Evolutionary conservation across 2,113 vertebrate genomes (phyloP).

Genomic region (Cyphomyrus plagiostoma): DNA sequence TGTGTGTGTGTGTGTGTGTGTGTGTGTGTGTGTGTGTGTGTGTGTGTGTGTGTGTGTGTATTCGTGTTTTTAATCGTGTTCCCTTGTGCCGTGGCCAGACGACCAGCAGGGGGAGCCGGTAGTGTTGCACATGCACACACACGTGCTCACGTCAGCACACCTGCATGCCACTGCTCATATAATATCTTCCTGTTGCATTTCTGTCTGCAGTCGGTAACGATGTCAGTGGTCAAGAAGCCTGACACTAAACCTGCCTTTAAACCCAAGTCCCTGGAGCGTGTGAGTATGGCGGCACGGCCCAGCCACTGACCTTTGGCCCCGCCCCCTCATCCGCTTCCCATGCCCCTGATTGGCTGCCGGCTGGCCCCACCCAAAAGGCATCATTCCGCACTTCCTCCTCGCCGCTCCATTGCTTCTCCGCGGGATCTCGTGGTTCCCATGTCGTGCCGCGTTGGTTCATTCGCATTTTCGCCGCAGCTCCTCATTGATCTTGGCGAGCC

Average conservation of each 20-base stretch:
- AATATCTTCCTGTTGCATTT: constrained; percentile 52
- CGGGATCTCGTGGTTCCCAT: background rate
- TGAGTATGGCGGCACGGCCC: constrained; percentile 60
- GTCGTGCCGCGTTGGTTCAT: no score
- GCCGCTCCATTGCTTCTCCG: constrained; percentile 48
- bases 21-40: no score
- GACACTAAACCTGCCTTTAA: constrained; percentile 32
- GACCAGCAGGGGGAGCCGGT: background rate
- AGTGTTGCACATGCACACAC: background rate
- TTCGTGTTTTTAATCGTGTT: background rate
- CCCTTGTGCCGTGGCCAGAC: background rate
- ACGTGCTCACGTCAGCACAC: background rate
- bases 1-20: no score
- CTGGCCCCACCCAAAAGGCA: constrained; percentile 32
- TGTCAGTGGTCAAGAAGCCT: constrained; percentile 63
- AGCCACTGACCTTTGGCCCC: constrained; percentile 26
- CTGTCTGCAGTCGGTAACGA: constrained; percentile 56
- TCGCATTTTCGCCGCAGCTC: background rate
- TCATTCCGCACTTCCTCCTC: constrained; percentile 31
- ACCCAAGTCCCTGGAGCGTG: constrained; percentile 50
- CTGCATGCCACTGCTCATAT: constrained; percentile 36
- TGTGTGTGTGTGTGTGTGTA: no score
- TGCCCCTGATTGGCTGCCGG: constrained; percentile 42
- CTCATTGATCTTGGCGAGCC: background rate
- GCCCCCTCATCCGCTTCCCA: constrained; percentile 24